phyloP scores from a whole-genome alignment of 2,888 invertebrate species.

The Lissocephala sabroskyi region DNA sequence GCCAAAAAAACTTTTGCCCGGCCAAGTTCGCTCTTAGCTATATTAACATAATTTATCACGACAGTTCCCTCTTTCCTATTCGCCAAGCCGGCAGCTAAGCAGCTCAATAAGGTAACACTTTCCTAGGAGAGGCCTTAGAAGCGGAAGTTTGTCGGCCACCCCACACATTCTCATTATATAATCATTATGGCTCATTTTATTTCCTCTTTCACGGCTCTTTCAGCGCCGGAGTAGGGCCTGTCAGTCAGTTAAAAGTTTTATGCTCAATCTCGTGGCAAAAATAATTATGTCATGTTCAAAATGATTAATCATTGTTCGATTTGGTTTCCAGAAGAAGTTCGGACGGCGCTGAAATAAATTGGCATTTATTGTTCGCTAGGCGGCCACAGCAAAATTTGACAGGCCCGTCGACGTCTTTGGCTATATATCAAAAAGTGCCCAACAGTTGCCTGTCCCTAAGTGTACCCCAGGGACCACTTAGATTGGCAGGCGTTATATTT shows the following conservation, averaged over 20 bases:
- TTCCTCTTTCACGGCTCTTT: slow-evolving; percentile 22
- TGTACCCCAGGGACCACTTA: slow-evolving; percentile 38
- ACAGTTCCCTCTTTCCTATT: slow-evolving; percentile 20
- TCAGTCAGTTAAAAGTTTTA: slow-evolving; percentile 7
- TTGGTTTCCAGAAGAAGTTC: slow-evolving; percentile 12
- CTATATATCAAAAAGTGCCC: slow-evolving; percentile 30
- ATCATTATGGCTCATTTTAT: slow-evolving; percentile 28
- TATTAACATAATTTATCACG: slow-evolving; percentile 66
- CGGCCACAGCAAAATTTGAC: slow-evolving; percentile 5
- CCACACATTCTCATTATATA: slow-evolving; percentile 56
- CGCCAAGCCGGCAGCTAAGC: slow-evolving; percentile 24
- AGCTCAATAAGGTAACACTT: slow-evolving; percentile 63
- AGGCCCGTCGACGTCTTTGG: slow-evolving; percentile 9
- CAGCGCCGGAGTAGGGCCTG: slow-evolving; percentile 28
- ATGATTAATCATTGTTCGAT: slow-evolving; percentile 53
- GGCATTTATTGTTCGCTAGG: slow-evolving; percentile 33
- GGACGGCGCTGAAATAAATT: slow-evolving; percentile 31
- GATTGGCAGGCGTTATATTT: slow-evolving; percentile 7
- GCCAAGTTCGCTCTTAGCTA: slow-evolving; percentile 43
- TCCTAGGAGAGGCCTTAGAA: slow-evolving; percentile 14
- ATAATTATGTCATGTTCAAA: slow-evolving; percentile 49
- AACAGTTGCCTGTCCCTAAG: slow-evolving; percentile 28
- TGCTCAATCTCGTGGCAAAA: slow-evolving; percentile 5
- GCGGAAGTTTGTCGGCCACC: slow-evolving; percentile 10
- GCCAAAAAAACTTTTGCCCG: slow-evolving; percentile 25